Base-by-base conservation (phyloP, 2,113 vertebrate genomes). In the Anseranas semipalmata region DNA sequence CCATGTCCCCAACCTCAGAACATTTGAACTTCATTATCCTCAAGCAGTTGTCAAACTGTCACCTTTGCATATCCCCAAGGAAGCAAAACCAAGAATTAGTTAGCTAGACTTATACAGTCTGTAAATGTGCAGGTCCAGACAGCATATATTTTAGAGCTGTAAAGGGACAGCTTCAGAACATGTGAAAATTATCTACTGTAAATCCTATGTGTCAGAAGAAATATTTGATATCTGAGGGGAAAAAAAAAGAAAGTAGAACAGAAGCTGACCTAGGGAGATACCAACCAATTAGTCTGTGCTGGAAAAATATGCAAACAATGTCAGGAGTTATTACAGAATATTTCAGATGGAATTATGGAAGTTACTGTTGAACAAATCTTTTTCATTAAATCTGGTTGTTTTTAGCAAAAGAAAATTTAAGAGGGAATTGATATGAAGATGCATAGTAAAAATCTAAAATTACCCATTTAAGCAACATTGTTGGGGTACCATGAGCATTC, bases 11-110 rank as follows among this genome's bases (percentile, higher is more conserved):
- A 60, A 0, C 30, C 68, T 88, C 73, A 62, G 59, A 88, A 89
- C 33, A 53, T 59, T 76, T 95, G 93, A 92, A 87, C 86, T 81
- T 95, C 68, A n/a, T 91, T 89, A 72, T 83, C 84, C 76, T 70
- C 6, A 35, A 87, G 74, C 71, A 96, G 48, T 76, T 96, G 92
- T 97, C 85, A 88, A 72, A 11, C 78, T 83, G 78, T 88, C 82
- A 94, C 82, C 90, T 94, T 90, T 85, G 90, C 90, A 88, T 72
- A 70, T 77, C 93, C 81, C 81, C 4, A 18, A 32, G 87, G 89
- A 82, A 78, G 35, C 43, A 68, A 46, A 81, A 79, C 4, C 4
- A 56, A 63, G 45, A 5, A 5, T 70, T 79, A 41, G 53, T 80
- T 85, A 82, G 66, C 85, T 18, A 53, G 73, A 59, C 65, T 88